Percentiles rank a stretch among this genome's conserved stretches.
Conservation (phyloP, 2,888 invertebrate genomes). For the Drosophila flavopinicola region DNA sequence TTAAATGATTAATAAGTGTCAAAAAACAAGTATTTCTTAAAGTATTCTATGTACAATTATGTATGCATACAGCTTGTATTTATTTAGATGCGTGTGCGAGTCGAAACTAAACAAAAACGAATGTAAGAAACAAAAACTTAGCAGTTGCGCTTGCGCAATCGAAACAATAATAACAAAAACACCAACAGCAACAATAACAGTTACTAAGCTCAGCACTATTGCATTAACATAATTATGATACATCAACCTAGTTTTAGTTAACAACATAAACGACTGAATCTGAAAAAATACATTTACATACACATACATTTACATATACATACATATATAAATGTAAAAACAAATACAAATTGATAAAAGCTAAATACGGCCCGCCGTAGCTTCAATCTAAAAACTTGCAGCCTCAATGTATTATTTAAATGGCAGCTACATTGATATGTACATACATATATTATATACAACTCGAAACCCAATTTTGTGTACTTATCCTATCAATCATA, state of each 20-base stretch:
- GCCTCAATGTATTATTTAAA: constrained; percentile 13
- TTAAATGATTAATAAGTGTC: constrained; percentile 45
- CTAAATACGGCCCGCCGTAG: constrained; percentile 19
- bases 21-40: constrained; percentile 55
- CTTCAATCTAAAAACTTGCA: constrained; percentile 10
- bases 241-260: constrained; percentile 45
- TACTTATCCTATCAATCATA: no score
- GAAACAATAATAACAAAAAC: constrained; percentile 23
- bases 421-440: constrained; percentile 10
- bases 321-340: constrained; percentile 10
- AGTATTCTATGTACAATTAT: constrained; percentile 54
- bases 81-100: constrained; percentile 33
- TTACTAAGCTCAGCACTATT: constrained; percentile 48
- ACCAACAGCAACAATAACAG: constrained; percentile 39
- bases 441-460: no score
- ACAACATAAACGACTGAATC: constrained; percentile 60
- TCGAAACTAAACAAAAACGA: background rate
- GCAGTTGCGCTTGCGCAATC: constrained; percentile 27
- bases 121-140: background rate
- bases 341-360: constrained; percentile 3
- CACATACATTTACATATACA: constrained; percentile 19
- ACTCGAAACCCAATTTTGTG: no score
- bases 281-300: constrained; percentile 59
- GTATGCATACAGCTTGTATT: constrained; percentile 32
- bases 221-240: constrained; percentile 37